These are phyloP conservation scores for Caenorhabditis elegans DNA, from an alignment of 1,140 invertebrate species.

Conservation along the genomic window DNA sequence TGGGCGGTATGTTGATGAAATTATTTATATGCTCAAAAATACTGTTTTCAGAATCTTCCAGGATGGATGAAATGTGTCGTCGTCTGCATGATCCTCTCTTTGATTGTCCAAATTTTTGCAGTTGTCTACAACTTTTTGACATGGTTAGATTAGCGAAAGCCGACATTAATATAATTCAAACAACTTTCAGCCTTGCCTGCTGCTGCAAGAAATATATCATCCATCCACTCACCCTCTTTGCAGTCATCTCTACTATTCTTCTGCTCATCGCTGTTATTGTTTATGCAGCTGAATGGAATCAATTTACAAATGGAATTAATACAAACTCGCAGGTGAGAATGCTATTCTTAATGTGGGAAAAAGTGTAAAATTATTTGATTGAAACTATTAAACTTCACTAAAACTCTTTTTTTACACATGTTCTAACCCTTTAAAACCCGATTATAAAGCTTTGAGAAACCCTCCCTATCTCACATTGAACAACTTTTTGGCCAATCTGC, in stretches of 20 bases:
- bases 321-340: background rate
- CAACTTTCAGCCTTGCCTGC: conserved; percentile 36
- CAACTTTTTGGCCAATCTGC: too few species aligned
- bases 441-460: too few species aligned
- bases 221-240: conserved; percentile 37
- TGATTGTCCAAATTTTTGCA: conserved; percentile 25
- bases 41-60: conserved; percentile 15
- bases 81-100: conserved; percentile 21
- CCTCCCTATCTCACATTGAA: too few species aligned
- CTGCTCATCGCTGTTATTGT: conserved; percentile 18
- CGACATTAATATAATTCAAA: background rate
- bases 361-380: too few species aligned
- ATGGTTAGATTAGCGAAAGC: conserved; percentile 31
- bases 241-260: conserved; percentile 15
- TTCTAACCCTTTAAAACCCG: too few species aligned
- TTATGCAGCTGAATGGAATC: background rate
- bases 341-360: too few species aligned
- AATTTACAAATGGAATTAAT: background rate
- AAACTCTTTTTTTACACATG: too few species aligned
- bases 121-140: conserved; percentile 11
- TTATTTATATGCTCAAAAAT: background rate
- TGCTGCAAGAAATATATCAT: conserved; percentile 45
- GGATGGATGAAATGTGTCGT: conserved; percentile 18
- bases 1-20: conserved; percentile 5
- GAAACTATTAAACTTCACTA: too few species aligned